Conservation (phyloP, 1,140 invertebrate species). For the Bombus pascuorum region DNA sequence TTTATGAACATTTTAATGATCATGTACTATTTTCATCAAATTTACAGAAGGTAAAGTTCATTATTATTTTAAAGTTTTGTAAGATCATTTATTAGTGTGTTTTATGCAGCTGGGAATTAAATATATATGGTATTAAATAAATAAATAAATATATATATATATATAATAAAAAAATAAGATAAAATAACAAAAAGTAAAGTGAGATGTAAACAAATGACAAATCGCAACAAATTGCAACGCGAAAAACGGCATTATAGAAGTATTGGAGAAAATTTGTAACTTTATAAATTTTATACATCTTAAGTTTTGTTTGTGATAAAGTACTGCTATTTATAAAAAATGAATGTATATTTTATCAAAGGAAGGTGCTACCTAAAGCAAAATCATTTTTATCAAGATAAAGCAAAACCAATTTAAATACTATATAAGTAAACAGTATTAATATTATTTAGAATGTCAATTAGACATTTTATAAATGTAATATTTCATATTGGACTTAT, state of each 20-base stretch:
- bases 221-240: background rate
- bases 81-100: background rate
- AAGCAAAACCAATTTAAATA: background rate
- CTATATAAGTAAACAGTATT: constrained; percentile 40
- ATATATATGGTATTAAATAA: background rate
- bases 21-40: background rate
- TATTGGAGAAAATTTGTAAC: constrained; percentile 18
- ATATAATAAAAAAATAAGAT: background rate
- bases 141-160: background rate
- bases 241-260: background rate
- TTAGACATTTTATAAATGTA: constrained; percentile 27
- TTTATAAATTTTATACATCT: constrained; percentile 34
- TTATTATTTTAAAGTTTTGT: background rate
- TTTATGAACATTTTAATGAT: background rate
- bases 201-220: background rate
- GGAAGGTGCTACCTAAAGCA: constrained; percentile 8
- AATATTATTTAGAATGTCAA: constrained; percentile 38
- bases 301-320: constrained; percentile 10
- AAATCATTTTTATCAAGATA: constrained; percentile 1
- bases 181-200: background rate
- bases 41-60: background rate
- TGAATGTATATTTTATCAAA: background rate
- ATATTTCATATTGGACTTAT: constrained; percentile 25
- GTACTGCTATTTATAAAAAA: background rate
- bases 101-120: background rate